Conservation (phyloP, 2,113 vertebrate species). For the Etia nguti region DNA sequence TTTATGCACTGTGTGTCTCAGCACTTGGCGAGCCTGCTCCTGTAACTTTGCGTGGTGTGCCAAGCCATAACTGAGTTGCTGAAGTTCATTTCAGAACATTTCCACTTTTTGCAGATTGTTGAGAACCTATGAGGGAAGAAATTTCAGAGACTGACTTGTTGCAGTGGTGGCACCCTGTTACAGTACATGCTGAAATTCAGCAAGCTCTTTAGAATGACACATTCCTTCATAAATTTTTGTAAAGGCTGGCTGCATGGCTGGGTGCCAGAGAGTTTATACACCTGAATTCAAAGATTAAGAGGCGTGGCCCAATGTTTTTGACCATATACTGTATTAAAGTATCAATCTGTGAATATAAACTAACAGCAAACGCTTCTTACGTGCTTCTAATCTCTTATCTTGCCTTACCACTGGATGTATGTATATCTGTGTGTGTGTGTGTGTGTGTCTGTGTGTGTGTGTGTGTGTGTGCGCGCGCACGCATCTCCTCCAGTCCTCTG, state of each 20-base stretch:
- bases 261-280: neutral
- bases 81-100: neutral
- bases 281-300: neutral
- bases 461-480: slow-evolving; percentile 19
- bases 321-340: neutral
- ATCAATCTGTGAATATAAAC: neutral
- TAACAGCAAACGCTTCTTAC: slow-evolving; percentile 33
- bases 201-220: neutral
- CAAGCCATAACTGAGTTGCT: accelerated
- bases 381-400: slow-evolving; percentile 47
- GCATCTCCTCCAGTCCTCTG: slow-evolving; percentile 78
- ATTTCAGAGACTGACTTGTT: neutral
- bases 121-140: neutral
- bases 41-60: neutral
- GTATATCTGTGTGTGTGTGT: neutral
- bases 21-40: neutral
- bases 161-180: neutral
- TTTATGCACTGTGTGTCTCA: neutral
- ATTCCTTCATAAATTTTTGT: neutral
- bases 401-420: slow-evolving; percentile 7
- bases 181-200: neutral
- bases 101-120: neutral
- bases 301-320: neutral
- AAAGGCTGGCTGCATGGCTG: neutral
- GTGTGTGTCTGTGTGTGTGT: slow-evolving; percentile 2